A percentile compares a stretch with the other conserved stretches of the same genome.
These are phyloP conservation scores for Lycia hirtaria DNA, from an alignment of 2,888 invertebrate genomes.

Conservation along the genomic window DNA sequence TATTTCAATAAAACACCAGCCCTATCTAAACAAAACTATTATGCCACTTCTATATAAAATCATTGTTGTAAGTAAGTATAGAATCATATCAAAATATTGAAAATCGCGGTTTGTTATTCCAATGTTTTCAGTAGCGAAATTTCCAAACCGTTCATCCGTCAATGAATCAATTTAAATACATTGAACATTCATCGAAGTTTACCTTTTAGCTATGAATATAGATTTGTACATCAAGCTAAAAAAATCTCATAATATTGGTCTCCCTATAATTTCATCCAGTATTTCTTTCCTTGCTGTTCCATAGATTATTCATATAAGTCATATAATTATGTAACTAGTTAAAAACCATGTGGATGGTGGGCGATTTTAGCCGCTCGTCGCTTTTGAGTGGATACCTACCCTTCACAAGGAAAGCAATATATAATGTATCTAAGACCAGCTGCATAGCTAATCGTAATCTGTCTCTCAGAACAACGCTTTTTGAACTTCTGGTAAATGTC, in stretches of 20 bases:
- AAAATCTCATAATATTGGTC: constrained; percentile 58
- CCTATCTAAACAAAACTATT: constrained; percentile 80
- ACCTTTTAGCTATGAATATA: constrained; percentile 66
- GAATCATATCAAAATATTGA: constrained; percentile 50
- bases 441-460: no score
- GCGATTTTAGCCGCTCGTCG: constrained; percentile 39
- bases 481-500: no score
- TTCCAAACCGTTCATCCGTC: constrained; percentile 67
- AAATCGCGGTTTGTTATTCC: constrained; percentile 62
- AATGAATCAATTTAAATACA: constrained; percentile 79
- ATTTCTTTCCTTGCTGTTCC: no score
- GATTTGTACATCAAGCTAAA: constrained; percentile 55
- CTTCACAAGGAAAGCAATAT: no score
- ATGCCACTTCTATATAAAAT: constrained; percentile 46
- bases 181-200: constrained; percentile 71
- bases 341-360: no score
- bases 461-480: no score
- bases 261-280: constrained; percentile 53
- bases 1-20: constrained; percentile 83
- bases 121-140: constrained; percentile 62
- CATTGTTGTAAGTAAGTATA: constrained; percentile 12
- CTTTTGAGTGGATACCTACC: no score
- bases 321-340: no score
- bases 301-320: no score
- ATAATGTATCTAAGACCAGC: no score